Conservation (phyloP, 1,140 invertebrate genomes). For the Berghia stephanieae region DNA sequence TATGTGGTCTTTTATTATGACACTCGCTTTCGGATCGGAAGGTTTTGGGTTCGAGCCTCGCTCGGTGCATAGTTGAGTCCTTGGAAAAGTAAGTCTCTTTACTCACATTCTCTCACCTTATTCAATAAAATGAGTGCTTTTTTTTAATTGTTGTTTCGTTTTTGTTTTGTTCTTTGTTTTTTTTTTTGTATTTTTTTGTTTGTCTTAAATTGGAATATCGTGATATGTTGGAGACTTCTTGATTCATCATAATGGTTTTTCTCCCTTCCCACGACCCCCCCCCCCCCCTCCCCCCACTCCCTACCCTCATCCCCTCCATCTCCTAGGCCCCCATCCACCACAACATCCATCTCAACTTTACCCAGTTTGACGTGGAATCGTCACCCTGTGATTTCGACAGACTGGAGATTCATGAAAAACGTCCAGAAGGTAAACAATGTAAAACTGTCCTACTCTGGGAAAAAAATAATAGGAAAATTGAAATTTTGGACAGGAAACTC, state of each 20-base stretch:
- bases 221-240: neutral
- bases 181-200: neutral
- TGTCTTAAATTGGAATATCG: neutral
- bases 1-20: too few species aligned
- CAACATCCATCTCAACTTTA: slow-evolving; percentile 30
- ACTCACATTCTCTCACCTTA: too few species aligned
- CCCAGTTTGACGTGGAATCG: slow-evolving; percentile 36
- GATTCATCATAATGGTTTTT: neutral
- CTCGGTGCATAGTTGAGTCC: too few species aligned
- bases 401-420: slow-evolving; percentile 38
- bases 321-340: slow-evolving; percentile 23
- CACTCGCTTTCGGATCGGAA: too few species aligned
- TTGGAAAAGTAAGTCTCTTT: too few species aligned
- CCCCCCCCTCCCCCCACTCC: neutral
- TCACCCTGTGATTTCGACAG: slow-evolving; percentile 42
- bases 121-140: too few species aligned
- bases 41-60: too few species aligned
- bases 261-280: neutral
- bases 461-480: too few species aligned
- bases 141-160: neutral
- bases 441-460: too few species aligned
- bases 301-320: too few species aligned
- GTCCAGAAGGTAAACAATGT: too few species aligned
- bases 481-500: too few species aligned
- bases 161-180: neutral